Evolutionary conservation across 2,797 vertebrate genomes (phyloP).

Genomic region (Neopelma chrysocephalum): DNA sequence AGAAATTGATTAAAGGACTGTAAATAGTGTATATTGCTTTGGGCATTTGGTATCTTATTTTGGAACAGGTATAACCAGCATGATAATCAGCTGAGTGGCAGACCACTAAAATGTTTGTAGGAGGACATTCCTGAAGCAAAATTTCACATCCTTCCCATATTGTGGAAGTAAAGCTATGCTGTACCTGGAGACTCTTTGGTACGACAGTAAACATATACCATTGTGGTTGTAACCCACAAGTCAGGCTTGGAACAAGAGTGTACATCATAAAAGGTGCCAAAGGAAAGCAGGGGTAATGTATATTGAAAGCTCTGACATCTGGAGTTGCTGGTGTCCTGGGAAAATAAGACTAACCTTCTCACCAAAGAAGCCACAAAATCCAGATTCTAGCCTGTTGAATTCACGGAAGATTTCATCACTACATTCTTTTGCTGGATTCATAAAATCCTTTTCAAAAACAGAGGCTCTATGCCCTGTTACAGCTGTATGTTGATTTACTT

Average conservation of each 20-base stretch:
- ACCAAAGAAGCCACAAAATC: neutral
- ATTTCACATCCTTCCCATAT: neutral
- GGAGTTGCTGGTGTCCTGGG: neutral
- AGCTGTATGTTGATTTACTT: neutral
- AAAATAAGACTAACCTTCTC: neutral
- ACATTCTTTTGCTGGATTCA: neutral
- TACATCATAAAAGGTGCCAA: neutral
- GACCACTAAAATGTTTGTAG: neutral
- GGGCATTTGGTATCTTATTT: neutral
- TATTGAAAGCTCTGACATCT: neutral
- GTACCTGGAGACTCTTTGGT: neutral
- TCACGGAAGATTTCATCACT: neutral
- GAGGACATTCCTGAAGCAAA: neutral
- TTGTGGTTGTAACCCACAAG: neutral
- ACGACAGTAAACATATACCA: neutral
- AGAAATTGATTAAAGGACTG: neutral
- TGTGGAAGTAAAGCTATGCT: neutral
- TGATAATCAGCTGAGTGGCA: neutral
- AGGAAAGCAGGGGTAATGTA: neutral
- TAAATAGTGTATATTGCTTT: neutral
- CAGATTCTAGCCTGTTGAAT: neutral
- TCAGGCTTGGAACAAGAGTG: neutral
- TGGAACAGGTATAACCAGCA: neutral
- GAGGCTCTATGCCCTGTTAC: neutral
- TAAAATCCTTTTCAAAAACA: neutral